A percentile compares a stretch with the other conserved stretches of the same genome.
phyloP scores from a whole-genome alignment of 2,113 vertebrate genomes.

The Aleadryas rufinucha region DNA sequence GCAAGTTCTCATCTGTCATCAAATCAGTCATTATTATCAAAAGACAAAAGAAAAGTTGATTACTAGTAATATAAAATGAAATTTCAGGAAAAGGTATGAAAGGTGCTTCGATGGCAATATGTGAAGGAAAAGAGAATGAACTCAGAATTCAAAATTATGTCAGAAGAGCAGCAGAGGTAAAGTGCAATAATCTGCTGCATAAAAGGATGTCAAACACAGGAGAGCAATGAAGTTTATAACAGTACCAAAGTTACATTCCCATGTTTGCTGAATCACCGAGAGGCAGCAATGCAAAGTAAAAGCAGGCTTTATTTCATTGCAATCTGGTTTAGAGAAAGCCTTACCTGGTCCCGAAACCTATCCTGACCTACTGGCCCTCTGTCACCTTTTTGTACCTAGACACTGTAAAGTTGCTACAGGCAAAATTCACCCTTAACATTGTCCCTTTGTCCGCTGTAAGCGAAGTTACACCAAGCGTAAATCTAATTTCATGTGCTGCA shows the following conservation, averaged over 20 bases:
- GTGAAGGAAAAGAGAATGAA: not conserved
- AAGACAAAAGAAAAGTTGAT: constrained; percentile 9
- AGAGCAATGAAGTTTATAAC: not conserved
- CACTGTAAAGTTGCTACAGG: not conserved
- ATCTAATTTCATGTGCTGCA: not conserved
- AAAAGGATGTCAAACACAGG: not conserved
- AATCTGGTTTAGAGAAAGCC: not conserved
- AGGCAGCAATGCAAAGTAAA: not conserved
- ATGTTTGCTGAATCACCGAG: not conserved
- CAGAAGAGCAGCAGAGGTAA: not conserved
- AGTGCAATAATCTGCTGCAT: not conserved
- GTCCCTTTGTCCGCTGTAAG: not conserved
- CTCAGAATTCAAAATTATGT: not conserved
- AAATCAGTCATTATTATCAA: constrained; percentile 9
- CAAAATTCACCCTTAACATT: not conserved
- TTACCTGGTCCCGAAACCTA: not conserved
- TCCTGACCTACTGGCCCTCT: not conserved
- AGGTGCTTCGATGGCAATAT: not conserved
- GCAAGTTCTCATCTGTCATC: not conserved
- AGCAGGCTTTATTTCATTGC: not conserved
- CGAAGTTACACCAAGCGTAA: not conserved
- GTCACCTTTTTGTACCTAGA: not conserved
- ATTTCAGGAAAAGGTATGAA: not conserved
- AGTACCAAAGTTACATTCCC: not conserved
- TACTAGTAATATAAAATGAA: constrained; percentile 3